A percentile compares a stretch with the other conserved stretches of the same genome.
Conservation (phyloP, 2,797 vertebrate species). For the Acomys russatus region DNA sequence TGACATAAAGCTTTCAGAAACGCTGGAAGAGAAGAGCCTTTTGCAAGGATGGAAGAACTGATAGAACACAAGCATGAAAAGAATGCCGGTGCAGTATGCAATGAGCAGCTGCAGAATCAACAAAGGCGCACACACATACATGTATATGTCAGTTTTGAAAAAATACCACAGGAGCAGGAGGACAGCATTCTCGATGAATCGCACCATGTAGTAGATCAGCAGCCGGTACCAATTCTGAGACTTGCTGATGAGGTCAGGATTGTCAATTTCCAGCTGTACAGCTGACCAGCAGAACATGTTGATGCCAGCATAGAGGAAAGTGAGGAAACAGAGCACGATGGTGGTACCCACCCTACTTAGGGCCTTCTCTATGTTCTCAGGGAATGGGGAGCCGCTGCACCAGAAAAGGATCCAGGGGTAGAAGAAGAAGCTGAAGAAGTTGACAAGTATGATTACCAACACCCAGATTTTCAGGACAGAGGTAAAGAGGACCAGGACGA, state of each 20-base stretch:
- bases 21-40: constrained; percentile 95
- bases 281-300: constrained; percentile 99
- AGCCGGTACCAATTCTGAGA: constrained; percentile 96
- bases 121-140: constrained; percentile 93
- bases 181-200: constrained; percentile 95
- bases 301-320: constrained; percentile 97
- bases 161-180: constrained; percentile 96
- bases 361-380: constrained; percentile 98
- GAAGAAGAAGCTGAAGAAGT: constrained; percentile 95
- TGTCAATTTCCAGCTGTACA: constrained; percentile 95
- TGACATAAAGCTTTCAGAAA: constrained; percentile 91
- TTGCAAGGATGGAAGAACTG: constrained; percentile 98
- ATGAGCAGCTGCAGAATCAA: constrained; percentile 94
- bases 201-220: constrained; percentile 95
- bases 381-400: constrained; percentile 95
- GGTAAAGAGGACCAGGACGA: constrained; percentile 96
- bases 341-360: constrained; percentile 95
- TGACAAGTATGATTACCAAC: constrained; percentile 93
- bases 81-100: constrained; percentile 92
- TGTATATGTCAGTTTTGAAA: constrained; percentile 95
- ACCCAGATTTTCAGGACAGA: constrained; percentile 96
- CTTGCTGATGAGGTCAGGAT: constrained; percentile 97
- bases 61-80: constrained; percentile 99
- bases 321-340: constrained; percentile 95
- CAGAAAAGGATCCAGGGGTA: constrained; percentile 97